Conservation (phyloP, 2,888 invertebrate genomes). For the Eupelmus urozonus region DNA sequence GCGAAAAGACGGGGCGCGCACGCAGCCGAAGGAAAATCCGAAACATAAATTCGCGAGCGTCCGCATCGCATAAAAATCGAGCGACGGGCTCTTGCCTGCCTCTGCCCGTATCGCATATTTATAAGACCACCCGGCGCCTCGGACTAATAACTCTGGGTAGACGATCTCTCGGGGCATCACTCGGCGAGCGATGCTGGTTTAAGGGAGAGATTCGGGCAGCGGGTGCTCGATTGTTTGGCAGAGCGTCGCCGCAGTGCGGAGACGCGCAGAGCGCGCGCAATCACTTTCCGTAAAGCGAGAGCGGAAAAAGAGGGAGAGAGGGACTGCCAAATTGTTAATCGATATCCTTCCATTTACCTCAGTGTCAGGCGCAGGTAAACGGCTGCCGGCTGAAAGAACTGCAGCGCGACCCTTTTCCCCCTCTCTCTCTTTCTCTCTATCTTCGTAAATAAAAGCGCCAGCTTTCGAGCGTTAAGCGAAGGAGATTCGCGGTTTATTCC, state of each 20-base stretch:
- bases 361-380: constrained; percentile 53
- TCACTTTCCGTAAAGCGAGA: not conserved
- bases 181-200: no score
- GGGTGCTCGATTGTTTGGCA: no score
- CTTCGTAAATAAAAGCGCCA: constrained; percentile 26
- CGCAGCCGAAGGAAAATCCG: no score
- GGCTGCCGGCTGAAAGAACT: not conserved
- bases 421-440: constrained; percentile 10
- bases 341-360: constrained; percentile 52
- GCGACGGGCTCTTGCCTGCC: not conserved
- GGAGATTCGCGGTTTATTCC: not conserved
- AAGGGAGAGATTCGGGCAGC: no score
- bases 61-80: constrained; percentile 1
- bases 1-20: no score
- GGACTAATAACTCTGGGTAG: no score
- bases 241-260: no score
- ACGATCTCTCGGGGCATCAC: no score
- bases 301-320: constrained; percentile 19
- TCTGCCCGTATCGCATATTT: constrained; percentile 35
- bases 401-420: constrained; percentile 4
- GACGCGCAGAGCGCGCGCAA: no score
- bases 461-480: no score
- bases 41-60: no score
- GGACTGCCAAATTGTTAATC: constrained; percentile 55
- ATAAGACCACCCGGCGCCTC: constrained; percentile 11